A percentile compares a stretch with the other conserved stretches of the same genome.
These are phyloP conservation scores for Eutolmus rufibarbis DNA, from an alignment of 2,888 invertebrate genomes.

Conservation along the genomic window DNA sequence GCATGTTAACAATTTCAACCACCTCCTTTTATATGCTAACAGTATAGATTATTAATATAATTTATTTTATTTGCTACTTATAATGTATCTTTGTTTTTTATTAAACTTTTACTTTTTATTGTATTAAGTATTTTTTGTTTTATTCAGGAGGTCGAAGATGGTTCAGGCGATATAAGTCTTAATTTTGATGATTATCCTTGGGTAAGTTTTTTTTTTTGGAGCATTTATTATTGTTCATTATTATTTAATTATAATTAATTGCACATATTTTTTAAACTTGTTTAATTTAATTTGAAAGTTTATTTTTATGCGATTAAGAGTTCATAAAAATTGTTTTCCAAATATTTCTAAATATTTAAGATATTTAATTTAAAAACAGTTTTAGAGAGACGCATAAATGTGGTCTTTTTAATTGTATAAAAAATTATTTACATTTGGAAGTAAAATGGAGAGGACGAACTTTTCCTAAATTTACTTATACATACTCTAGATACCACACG, in stretches of 20 bases:
- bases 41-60: no score
- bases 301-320: no score
- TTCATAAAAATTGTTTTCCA: no score
- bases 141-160: slow-evolving; percentile 22
- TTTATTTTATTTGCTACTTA: no score
- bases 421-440: background rate
- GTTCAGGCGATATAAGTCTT: background rate
- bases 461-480: background rate
- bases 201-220: slow-evolving; percentile 1
- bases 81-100: background rate
- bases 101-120: background rate
- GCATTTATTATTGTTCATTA: background rate
- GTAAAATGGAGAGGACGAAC: background rate
- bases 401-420: background rate
- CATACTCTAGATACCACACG: background rate
- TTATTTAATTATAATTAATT: no score
- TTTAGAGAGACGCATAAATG: no score
- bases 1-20: no score
- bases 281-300: no score
- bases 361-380: background rate
- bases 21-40: no score
- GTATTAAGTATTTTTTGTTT: background rate
- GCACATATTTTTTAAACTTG: no score
- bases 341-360: no score
- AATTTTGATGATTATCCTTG: background rate